A percentile compares a stretch with the other conserved stretches of the same genome.
phyloP scores from a whole-genome alignment of 1,140 invertebrate genomes.

The Anoplophora glabripennis region DNA sequence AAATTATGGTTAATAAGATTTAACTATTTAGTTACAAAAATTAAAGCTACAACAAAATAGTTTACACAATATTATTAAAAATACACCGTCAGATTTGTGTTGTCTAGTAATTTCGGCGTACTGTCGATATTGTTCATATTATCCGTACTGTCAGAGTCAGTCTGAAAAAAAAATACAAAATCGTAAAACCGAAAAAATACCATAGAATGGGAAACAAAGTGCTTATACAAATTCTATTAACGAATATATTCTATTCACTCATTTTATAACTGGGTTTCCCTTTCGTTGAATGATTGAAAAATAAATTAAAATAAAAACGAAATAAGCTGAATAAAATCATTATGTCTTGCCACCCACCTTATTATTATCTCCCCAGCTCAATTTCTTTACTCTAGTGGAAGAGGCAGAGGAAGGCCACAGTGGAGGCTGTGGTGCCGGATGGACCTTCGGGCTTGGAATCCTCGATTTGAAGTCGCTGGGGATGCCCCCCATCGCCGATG shows the following conservation, averaged over 20 bases:
- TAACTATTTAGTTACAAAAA: conserved; percentile 11
- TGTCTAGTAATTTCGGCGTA: conserved; percentile 40
- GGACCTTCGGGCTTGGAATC: conserved; percentile 45
- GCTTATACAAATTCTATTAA: no score
- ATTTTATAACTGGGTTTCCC: no score
- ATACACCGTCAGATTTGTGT: conserved; percentile 47
- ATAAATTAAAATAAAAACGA: conserved; percentile 1
- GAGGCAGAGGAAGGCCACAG: conserved; percentile 51
- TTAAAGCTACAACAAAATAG: conserved; percentile 4
- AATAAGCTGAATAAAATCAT: conserved; percentile 1
- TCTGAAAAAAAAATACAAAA: conserved; percentile 34
- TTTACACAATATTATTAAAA: conserved; percentile 32
- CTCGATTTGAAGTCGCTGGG: conserved; percentile 35
- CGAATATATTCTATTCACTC: no score
- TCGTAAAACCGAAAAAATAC: not conserved
- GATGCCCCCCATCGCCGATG: conserved; percentile 43
- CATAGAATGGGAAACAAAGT: not conserved
- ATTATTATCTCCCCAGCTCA: conserved; percentile 70
- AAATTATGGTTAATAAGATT: not conserved
- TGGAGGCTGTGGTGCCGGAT: conserved; percentile 45
- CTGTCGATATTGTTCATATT: conserved; percentile 43
- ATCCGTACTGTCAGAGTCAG: conserved; percentile 43
- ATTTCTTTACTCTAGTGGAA: conserved; percentile 65
- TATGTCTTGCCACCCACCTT: not conserved
- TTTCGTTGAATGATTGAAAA: no score